Evolutionary conservation across 2,113 vertebrate genomes (phyloP).

Genomic region (Charina bottae): DNA sequence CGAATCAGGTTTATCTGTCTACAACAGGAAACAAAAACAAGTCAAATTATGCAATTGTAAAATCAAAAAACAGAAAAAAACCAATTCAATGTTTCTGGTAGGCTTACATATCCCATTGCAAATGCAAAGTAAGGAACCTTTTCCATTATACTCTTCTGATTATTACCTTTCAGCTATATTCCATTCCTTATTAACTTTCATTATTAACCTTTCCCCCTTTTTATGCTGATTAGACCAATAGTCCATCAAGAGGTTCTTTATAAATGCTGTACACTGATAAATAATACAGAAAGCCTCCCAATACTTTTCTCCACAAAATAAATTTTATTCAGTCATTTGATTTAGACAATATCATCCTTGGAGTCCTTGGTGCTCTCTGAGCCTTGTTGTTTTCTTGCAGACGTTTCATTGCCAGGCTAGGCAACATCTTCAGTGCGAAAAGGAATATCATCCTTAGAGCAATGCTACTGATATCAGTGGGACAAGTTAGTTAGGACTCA

Average conservation of each 20-base stretch:
- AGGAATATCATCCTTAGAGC: neutral
- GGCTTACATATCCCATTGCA: neutral
- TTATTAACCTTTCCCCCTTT: neutral
- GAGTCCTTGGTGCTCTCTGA: no score
- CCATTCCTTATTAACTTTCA: neutral
- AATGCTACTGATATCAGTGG: neutral
- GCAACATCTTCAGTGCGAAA: no score
- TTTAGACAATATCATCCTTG: neutral
- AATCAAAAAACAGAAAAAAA: neutral
- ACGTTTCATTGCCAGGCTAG: no score
- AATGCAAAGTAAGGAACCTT: neutral
- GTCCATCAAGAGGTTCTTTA: neutral
- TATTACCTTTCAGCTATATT: neutral
- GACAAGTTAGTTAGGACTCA: neutral
- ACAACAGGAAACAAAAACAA: neutral
- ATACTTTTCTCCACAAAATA: neutral
- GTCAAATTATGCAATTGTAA: neutral
- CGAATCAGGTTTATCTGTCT: conserved; percentile 39
- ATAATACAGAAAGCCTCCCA: neutral
- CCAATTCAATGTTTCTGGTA: neutral
- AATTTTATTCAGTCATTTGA: neutral
- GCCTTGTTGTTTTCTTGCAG: no score
- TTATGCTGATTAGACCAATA: neutral
- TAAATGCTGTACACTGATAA: neutral
- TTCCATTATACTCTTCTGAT: neutral